Conservation (phyloP, 2,888 invertebrate genomes). For the Agrochola lychnidis region DNA sequence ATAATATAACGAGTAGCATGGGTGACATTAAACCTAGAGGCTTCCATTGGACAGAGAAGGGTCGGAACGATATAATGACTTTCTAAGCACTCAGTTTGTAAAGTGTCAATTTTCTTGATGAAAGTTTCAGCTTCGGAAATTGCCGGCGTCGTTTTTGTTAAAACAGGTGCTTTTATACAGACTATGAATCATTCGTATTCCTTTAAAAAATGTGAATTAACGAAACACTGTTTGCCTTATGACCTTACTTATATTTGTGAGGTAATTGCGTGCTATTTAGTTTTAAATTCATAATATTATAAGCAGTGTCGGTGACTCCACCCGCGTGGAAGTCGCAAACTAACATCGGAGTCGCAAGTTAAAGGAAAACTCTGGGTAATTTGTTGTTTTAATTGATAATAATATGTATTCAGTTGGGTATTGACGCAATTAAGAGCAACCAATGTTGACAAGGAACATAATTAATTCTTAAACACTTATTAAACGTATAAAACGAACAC, state of each 20-base stretch:
- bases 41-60: conserved; percentile 24
- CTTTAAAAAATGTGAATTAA: conserved; percentile 11
- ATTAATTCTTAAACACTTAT: neutral
- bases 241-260: neutral
- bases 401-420: neutral
- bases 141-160: conserved; percentile 50
- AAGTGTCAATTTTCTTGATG: conserved; percentile 74
- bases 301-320: neutral
- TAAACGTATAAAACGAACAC: neutral
- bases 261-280: neutral
- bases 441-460: neutral
- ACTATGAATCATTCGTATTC: conserved; percentile 35
- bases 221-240: neutral
- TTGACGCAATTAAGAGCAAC: neutral
- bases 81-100: conserved; percentile 67
- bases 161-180: conserved; percentile 36
- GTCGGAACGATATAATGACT: conserved; percentile 70
- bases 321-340: neutral
- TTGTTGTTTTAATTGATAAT: neutral
- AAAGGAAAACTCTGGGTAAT: neutral
- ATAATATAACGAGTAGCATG: conserved; percentile 6
- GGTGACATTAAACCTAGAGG: conserved; percentile 8
- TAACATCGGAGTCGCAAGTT: neutral
- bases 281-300: neutral
- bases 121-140: conserved; percentile 65